Base-by-base conservation (phyloP, 1,140 invertebrate species). In the Littorina saxatilis region DNA sequence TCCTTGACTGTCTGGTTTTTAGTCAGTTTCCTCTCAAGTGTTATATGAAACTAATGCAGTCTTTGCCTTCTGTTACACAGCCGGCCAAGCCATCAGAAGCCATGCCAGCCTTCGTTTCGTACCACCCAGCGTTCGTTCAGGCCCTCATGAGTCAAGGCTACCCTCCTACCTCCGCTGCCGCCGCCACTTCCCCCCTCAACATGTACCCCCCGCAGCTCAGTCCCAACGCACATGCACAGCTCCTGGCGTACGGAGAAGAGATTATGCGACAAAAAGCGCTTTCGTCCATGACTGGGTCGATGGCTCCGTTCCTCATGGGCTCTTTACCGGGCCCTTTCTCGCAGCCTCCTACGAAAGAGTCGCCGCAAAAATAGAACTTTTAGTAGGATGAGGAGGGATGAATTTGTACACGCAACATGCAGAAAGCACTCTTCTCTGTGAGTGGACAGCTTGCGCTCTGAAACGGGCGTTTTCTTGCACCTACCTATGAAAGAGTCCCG, bases 101-200 rank as follows among this genome's bases (percentile, higher is more conserved):
- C 11, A 52, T 61, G 5, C 27, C 72, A 4, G 37, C 52, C 7
- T 20, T 79, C 43, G 43, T 63, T 2, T 47, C 80, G 29, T 61
- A 63, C 52, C 83, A 84, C 72, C 79, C 83, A 39, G 83, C 83
- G 37, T 84, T 84, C 55, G 47, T 83, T 70, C 70, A 83, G 72
- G 70, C 76, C 52, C 20, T 81, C 37, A 37, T 20, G 61, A 27
- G 73, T 47, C 29, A 23, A 43, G 17, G 43, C 32, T n/a, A 43
- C 63, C 32, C 32, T 17, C 63, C 78, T 7, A 37, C n/a, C 29
- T 20, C 72, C 1, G 9, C 70, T 0, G 32, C 73, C 20, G 40
- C 39, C 1, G 43, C 55, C 43, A 9, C 75, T 0, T 72, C 72
- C 37, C 40, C 75, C 0, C 83, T 70, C 2, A 58, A 50, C 40